Evolutionary conservation across 2,113 vertebrate genomes (phyloP).

Genomic region (Macaca mulatta): DNA sequence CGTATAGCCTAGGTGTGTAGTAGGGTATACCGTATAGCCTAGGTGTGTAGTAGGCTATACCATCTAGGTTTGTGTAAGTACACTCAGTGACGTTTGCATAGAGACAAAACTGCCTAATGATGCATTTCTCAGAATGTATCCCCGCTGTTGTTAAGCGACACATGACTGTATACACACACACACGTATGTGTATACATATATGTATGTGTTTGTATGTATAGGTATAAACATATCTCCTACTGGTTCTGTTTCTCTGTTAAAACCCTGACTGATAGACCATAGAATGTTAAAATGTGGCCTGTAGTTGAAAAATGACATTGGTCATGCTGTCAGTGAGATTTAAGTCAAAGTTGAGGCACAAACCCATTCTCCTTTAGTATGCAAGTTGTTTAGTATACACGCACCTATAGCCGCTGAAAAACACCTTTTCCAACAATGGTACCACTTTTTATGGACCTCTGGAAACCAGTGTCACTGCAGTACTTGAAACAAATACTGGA

Average conservation of each 20-base stretch:
- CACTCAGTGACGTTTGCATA: neutral
- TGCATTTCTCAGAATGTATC: neutral
- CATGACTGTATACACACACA: neutral
- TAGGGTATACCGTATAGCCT: neutral
- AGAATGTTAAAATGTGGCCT: neutral
- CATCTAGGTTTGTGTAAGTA: neutral
- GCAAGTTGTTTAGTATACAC: neutral
- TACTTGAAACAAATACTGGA: conserved; percentile 44
- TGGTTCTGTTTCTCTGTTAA: neutral
- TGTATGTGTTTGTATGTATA: neutral
- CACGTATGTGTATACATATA: neutral
- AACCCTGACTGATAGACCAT: neutral
- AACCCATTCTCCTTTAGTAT: neutral
- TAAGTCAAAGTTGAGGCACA: neutral
- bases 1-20: neutral
- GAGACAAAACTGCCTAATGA: neutral
- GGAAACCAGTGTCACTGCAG: conserved; percentile 29
- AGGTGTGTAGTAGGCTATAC: neutral
- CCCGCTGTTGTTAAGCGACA: neutral
- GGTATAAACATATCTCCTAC: neutral
- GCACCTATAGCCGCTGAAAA: neutral
- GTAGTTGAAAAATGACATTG: neutral
- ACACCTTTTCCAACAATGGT: conserved; percentile 5
- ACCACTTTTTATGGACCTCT: neutral
- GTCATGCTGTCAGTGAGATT: neutral